phyloP scores from a whole-genome alignment of 2,113 vertebrate genomes.

The Forbesichthys papilliferus region DNA sequence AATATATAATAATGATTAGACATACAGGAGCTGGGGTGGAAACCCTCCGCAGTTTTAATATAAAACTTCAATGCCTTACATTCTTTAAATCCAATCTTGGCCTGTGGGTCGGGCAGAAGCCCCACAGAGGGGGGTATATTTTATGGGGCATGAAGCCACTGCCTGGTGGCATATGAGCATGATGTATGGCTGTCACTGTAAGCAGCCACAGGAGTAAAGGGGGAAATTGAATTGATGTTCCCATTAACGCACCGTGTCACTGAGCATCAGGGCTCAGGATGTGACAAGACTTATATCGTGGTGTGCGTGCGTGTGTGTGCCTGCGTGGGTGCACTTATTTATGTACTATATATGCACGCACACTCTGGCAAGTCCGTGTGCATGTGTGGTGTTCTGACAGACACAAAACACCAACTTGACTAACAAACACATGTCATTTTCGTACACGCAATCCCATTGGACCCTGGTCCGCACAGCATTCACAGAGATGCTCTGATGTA shows the following conservation, averaged over 20 bases:
- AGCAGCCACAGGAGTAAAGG: slow-evolving; percentile 38
- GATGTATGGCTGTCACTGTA: slow-evolving; percentile 52
- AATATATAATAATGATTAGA: neutral
- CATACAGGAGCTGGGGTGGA: slow-evolving; percentile 3
- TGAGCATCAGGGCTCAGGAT: slow-evolving; percentile 33
- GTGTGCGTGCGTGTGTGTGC: slow-evolving; percentile 28
- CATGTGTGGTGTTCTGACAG: slow-evolving; percentile 1
- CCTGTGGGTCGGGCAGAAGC: slow-evolving; percentile 2
- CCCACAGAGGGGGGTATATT: slow-evolving; percentile 9
- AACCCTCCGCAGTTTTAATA: slow-evolving; percentile 8
- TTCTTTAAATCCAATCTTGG: slow-evolving; percentile 38
- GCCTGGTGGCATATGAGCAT: slow-evolving; percentile 25
- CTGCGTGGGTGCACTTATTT: slow-evolving; percentile 7
- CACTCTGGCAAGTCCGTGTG: slow-evolving; percentile 8
- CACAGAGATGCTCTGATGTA: no score
- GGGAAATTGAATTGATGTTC: slow-evolving; percentile 52
- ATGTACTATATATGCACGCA: neutral
- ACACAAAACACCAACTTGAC: no score
- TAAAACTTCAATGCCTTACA: slow-evolving; percentile 23
- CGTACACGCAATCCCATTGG: neutral
- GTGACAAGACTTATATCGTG: slow-evolving; percentile 36
- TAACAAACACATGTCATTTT: neutral
- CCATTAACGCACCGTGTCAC: slow-evolving; percentile 50
- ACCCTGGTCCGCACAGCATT: no score
- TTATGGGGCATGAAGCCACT: slow-evolving; percentile 39